phyloP scores from a whole-genome alignment of 2,888 invertebrate species.

The Microplitis manilae region DNA sequence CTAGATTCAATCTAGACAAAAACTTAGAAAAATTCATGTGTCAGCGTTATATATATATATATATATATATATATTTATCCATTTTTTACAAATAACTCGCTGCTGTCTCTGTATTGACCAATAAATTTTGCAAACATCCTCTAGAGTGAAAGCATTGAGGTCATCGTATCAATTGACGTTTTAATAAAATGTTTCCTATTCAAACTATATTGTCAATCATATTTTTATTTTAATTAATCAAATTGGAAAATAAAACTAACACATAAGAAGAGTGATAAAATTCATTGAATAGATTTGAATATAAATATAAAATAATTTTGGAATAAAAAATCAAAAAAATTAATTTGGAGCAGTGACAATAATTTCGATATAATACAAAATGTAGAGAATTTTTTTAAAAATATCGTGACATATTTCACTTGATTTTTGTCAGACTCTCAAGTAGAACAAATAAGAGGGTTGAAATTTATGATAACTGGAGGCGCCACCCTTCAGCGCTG shows the following conservation, averaged over 20 bases:
- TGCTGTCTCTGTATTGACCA: not conserved
- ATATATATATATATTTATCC: too few relatives aligned
- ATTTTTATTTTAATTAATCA: not conserved
- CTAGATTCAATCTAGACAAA: too few relatives aligned
- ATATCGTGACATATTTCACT: not conserved
- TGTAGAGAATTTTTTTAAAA: not conserved
- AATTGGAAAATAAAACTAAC: not conserved
- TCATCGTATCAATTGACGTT: conserved; percentile 29
- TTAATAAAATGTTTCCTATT: not conserved
- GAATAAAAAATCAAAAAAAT: too few relatives aligned
- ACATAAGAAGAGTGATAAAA: not conserved
- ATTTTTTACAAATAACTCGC: not conserved
- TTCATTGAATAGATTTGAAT: not conserved
- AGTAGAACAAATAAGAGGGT: conserved; percentile 3
- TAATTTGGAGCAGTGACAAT: too few relatives aligned
- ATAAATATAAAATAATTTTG: not conserved
- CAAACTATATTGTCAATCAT: not conserved
- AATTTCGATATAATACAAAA: too few relatives aligned
- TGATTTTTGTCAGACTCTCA: not conserved
- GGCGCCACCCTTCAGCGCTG: conserved; percentile 6
- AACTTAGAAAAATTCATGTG: too few relatives aligned
- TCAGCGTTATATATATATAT: not conserved
- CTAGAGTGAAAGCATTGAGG: conserved; percentile 18
- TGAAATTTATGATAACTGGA: conserved; percentile 1
- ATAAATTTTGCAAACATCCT: conserved; percentile 17